Evolutionary conservation across 2,113 vertebrate species (phyloP).

Genomic region (Chlorodrepanis virens): DNA sequence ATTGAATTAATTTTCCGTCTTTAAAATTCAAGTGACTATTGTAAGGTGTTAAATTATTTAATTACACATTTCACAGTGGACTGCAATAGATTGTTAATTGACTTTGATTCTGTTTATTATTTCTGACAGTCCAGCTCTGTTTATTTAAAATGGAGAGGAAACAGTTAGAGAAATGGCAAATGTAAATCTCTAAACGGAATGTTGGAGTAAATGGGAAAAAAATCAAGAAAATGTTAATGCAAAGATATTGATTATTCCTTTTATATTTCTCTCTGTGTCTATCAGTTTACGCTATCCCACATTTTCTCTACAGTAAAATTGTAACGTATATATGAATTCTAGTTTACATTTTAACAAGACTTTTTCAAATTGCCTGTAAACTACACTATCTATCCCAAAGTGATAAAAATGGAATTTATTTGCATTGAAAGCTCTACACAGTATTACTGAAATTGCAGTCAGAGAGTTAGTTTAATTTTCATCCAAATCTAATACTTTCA

Average conservation of each 20-base stretch:
- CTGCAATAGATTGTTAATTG: conserved; percentile 8
- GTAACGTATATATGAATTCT: background rate
- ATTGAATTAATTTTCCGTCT: background rate
- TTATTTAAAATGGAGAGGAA: conserved; percentile 1
- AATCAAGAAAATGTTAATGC: background rate
- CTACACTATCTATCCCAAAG: background rate
- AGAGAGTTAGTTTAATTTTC: background rate
- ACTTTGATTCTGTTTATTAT: background rate
- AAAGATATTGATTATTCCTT: background rate
- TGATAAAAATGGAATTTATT: background rate
- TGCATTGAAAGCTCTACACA: background rate
- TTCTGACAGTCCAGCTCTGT: background rate
- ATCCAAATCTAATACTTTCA: background rate
- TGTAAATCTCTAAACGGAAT: background rate
- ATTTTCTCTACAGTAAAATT: background rate
- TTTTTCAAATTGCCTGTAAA: background rate
- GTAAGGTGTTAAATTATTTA: background rate
- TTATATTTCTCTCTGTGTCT: background rate
- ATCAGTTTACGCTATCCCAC: background rate
- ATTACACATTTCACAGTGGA: background rate
- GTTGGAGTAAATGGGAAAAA: background rate
- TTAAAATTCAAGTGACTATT: background rate
- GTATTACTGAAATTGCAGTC: background rate
- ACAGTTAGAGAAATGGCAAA: background rate
- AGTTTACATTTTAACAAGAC: background rate